Base-by-base conservation (phyloP, 2,888 invertebrate genomes). In the Drosophila falleni region DNA sequence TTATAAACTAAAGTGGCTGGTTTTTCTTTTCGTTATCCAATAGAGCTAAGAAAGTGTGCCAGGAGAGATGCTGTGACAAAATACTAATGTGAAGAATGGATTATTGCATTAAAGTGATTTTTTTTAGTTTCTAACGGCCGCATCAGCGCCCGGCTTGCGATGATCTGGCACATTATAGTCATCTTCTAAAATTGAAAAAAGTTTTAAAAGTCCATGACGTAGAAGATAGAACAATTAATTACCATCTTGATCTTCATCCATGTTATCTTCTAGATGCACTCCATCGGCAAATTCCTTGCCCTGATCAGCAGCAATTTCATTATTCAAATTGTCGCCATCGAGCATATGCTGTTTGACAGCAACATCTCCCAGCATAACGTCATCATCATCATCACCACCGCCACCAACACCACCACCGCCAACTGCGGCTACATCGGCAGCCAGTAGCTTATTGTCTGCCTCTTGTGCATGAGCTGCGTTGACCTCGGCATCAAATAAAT, bases 161-260 rank as follows among this genome's bases (percentile, higher is more conserved):
- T 90, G n/a, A n/a, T n/a, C 93, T 54, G 92, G 93, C 42, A 91
- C 92, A 87, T 94, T 93, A 61, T 94, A 94, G 71, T 93, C 93
- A 88, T 94, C 94, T 90, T 93, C 93, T 94, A 87, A 35, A 86
- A 88, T 16, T 15, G 15, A 4, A 3, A 50, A 50, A 8, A 2
- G n/a, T 11, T 15, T n/a, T 44, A 9, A 2, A 10, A 42, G 2
- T 6, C 1, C 3, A 13, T 11, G 3, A 15, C 5, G 41, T 4
- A 16, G 47, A 11, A 5, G 2, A 13, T 29, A 6, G 4, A 26
- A 16, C 13, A 15, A 8, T 62, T 9, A 42, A 47, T 71, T 87
- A 94, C 94, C 94, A 88, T 94, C 94, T 80, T 93, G 94, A 68
- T 93, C 93, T 56, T 91, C 91, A 53, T 92, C 92, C 46, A 90